Percentiles rank a stretch among this genome's conserved stretches.
These are phyloP conservation scores for Holothuria leucospilota DNA, from an alignment of 53 echinoderm and acorn worm genomes.

Conservation along the genomic window DNA sequence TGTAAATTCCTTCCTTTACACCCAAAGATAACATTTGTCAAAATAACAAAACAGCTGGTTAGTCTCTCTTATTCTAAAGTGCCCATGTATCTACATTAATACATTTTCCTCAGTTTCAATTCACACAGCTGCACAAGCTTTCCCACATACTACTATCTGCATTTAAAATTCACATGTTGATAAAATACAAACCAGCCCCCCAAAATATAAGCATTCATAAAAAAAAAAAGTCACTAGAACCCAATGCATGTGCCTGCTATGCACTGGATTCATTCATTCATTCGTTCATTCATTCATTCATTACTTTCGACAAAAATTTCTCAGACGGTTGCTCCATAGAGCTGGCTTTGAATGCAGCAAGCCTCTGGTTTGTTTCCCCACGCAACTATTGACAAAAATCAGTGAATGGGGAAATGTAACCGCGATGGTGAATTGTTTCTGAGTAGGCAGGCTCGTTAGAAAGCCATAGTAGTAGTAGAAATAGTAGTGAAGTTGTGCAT, in stretches of 20 bases:
- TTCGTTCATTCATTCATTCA: constrained; percentile 22
- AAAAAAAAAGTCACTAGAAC: neutral
- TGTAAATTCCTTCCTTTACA: too few species aligned
- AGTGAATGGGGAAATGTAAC: constrained; percentile 32
- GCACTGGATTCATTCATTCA: constrained; percentile 22
- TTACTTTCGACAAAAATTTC: constrained; percentile 27
- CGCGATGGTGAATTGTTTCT: constrained; percentile 14
- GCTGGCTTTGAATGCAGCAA: constrained; percentile 7
- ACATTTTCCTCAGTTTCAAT: too few species aligned
- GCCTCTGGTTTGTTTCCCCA: constrained; percentile 3
- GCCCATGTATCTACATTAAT: too few species aligned
- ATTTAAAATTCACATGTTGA: too few species aligned
- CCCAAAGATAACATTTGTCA: too few species aligned
- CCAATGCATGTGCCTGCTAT: constrained; percentile 27
- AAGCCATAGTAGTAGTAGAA: constrained; percentile 20
- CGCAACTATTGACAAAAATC: constrained; percentile 42
- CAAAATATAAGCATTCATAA: too few species aligned
- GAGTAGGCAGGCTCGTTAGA: constrained; percentile 36
- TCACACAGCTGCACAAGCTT: too few species aligned
- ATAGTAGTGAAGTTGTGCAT: neutral
- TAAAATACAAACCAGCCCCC: too few species aligned
- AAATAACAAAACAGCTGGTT: too few species aligned
- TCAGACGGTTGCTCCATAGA: neutral
- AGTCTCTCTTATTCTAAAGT: too few species aligned
- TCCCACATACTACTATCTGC: too few species aligned